These are phyloP conservation scores for Calephelis nemesis DNA, from an alignment of 1,140 invertebrate genomes.

Conservation along the genomic window DNA sequence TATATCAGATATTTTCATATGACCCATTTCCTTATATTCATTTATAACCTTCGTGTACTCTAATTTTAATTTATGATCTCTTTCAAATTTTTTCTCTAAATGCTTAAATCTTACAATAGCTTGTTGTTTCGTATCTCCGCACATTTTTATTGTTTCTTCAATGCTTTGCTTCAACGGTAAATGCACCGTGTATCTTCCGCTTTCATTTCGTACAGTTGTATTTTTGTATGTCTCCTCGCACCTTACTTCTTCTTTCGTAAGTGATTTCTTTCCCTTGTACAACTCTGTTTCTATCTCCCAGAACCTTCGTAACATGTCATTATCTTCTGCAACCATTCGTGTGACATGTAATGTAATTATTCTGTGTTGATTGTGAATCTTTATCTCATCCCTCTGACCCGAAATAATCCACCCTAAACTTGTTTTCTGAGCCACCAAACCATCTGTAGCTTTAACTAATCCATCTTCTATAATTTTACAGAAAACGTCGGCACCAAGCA, in stretches of 20 bases:
- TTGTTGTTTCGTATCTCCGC: constrained; percentile 34
- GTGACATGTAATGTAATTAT: constrained; percentile 27
- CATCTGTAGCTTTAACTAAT: constrained; percentile 28
- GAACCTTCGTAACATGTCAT: constrained; percentile 36
- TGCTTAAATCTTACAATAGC: constrained; percentile 31
- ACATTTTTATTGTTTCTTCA: constrained; percentile 30
- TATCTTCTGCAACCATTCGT: constrained; percentile 32
- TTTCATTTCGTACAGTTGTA: constrained; percentile 31
- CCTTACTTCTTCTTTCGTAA: constrained; percentile 34
- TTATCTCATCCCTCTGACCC: constrained; percentile 27
- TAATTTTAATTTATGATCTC: constrained; percentile 27
- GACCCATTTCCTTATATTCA: constrained; percentile 29
- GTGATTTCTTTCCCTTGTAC: constrained; percentile 28
- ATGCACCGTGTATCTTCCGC: constrained; percentile 38
- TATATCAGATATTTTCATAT: constrained; percentile 13
- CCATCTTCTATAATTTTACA: constrained; percentile 38
- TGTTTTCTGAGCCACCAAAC: constrained; percentile 37
- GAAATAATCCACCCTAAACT: constrained; percentile 38
- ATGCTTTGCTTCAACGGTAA: constrained; percentile 31
- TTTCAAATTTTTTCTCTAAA: constrained; percentile 34
- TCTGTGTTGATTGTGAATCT: constrained; percentile 17
- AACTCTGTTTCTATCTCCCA: constrained; percentile 39
- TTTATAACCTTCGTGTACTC: constrained; percentile 35
- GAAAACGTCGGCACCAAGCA: constrained; percentile 36
- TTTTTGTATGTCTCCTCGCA: constrained; percentile 36